Base-by-base conservation (phyloP, 2,888 invertebrate genomes). In the Ecdyonurus torrentis region DNA sequence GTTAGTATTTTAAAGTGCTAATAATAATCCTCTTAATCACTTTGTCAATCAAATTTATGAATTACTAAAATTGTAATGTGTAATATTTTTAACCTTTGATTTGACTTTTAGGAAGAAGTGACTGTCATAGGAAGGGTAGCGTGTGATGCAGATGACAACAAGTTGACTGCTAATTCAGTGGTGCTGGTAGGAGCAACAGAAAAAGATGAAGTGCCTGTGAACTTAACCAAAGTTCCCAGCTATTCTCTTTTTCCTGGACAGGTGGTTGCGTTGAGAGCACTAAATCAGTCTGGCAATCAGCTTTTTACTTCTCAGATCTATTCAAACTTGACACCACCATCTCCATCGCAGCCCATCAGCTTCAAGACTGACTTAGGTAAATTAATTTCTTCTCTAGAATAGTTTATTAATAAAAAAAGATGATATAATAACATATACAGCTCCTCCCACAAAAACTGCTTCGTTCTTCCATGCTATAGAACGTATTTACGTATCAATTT, bases 191-290 rank as follows among this genome's bases (percentile, higher is more conserved):
- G 86, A 5, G 78, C 80, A 67, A 72, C 78, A 69, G 76, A 76
- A 7, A 55, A 22, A 20, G 55, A 55, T n/a, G 55, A 55, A n/a
- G 71, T 76, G 5, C 70, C 72, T 10, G 66, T 85, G 50, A 81
- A 82, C 72, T 69, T 84, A 2, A 73, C 72, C 5, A 73, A 76
- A 52, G 67, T 83, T 1, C 74, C 79, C 60, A 80, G 81, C 66
- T 88, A 83, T 71, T 83, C 86, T 0, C 71, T 91, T 65, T 91
- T 87, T 71, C 86, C 89, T 23, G 91, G 91, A 1, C 90, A 91
- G 78, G 80, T 87, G 60, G 83, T 90, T 10, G 85, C 86, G 55
- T 80, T 88, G 65, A 81, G 83, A 62, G 92, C 91, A 1, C 77
- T 80, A 2, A 89, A 89, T 73, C 82, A 83, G 0, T 81, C 83